Evolutionary conservation across 92 coral and sea anemone species (phyloP), one percentile per base, ranked within the genome.

Genomic region (Epizoanthus rinbou): DNA sequence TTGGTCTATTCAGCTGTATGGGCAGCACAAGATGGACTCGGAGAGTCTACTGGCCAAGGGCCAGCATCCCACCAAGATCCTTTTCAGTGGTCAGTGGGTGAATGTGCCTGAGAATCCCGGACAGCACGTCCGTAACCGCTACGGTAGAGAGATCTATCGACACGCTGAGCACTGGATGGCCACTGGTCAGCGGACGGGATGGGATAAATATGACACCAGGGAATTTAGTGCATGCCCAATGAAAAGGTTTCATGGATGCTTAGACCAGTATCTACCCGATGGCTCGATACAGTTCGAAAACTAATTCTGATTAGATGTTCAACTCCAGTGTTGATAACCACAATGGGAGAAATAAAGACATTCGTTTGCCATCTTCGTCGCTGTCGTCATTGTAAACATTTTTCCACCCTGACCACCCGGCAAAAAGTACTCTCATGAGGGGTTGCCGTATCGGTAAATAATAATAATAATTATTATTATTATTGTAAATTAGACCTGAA

Each of bases 111-210:
- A 57, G 56, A 93, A 91, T 79, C 98, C 95, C 56, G 98, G 98
- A 25, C 91, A 83, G 23, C 78, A 93, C 82, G 83, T 83, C 8
- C 84, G 98, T 9, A 91, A 93, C 70, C 91, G 98, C 47, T 93
- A 93, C 79, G 98, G 98, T 0, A 74, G 50, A 31, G 91, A 87
- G 35, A 85, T 93, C 18, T 93, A 93, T 37, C 86, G 87, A 1
- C 95, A 93, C 85, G 95, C 94, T 2, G 98, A 93, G 62, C 98
- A 93, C 69, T 93, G 98, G 98, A 71, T 93, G 65, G 66, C 92
- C 25, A 91, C 93, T 21, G 93, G 93, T 22, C 85, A 88, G 66
- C 76, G 84, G 33, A 91, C 98, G 9, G 94, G 98, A 14, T 93
- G 97, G 97, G 89, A 75, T 21, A 71, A 73, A 0, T 93, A 93